These are phyloP conservation scores for Arrhamphus sclerolepis DNA, from an alignment of 2,797 vertebrate genomes.

Conservation along the genomic window DNA sequence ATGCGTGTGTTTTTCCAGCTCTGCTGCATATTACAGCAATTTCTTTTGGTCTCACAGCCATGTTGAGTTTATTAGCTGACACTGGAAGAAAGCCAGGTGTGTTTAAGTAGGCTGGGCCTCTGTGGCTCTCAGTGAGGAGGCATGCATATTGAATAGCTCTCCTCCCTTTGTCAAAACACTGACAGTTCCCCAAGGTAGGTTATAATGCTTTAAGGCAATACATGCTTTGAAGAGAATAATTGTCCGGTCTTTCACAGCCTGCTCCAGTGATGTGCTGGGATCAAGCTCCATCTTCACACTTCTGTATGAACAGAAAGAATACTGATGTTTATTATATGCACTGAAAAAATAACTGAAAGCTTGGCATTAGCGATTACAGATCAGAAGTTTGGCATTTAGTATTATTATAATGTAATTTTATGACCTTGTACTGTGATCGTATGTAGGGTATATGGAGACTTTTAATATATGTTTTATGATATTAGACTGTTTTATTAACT, in stretches of 20 bases:
- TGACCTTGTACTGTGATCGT: too few relatives aligned
- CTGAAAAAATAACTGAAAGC: too few relatives aligned
- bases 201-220: constrained; percentile 26
- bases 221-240: constrained; percentile 26
- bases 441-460: too few relatives aligned
- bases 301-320: constrained; percentile 11
- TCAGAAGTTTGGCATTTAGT: too few relatives aligned
- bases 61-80: constrained; percentile 42
- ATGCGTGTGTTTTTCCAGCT: constrained; percentile 25
- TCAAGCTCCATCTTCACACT: constrained; percentile 6
- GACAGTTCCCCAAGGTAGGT: constrained; percentile 21
- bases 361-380: too few relatives aligned
- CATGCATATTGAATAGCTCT: constrained; percentile 36
- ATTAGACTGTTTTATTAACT: too few relatives aligned
- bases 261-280: not conserved
- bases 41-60: constrained; percentile 26
- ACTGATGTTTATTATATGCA: not conserved
- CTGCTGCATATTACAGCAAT: constrained; percentile 41
- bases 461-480: too few relatives aligned
- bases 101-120: constrained; percentile 44
- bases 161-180: constrained; percentile 35
- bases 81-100: constrained; percentile 47
- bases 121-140: constrained; percentile 37
- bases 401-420: too few relatives aligned
- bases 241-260: not conserved